Evolutionary conservation across 1,140 invertebrate species (phyloP), one percentile per base, ranked within the genome.

Genomic region (Thaumetopoea pityocampa): DNA sequence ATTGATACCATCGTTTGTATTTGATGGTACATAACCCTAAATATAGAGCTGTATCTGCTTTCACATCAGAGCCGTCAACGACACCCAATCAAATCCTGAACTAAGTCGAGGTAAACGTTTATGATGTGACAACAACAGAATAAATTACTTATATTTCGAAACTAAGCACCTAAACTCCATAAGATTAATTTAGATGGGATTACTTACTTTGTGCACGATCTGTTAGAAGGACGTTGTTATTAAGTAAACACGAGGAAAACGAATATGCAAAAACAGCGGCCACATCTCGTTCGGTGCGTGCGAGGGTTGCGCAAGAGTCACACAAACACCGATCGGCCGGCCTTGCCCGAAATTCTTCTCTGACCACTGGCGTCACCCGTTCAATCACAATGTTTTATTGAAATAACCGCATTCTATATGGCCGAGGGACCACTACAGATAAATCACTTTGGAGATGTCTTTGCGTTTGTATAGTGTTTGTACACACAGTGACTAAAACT

Each of bases 281-380:
- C 40, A 54, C 47, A 50, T 53, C 44, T 51, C 37, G 42, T n/a
- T 11, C 14, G 16, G 24, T 40, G 40, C 30, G 32, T 43, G 53
- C 27, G 53, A 48, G 32, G 50, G 48, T 80, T 80, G 52, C 68
- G 71, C 69, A 80, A 80, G 50, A 51, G 43, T 47, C 16, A 51
- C 62, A 51, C 51, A 70, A 62, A 65, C 71, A 73, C 70, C 60
- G 67, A 71, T 68, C 69, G 69, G 33, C 29, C 54, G 77, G 55
- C 77, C 77, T 81, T 77, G 72, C 73, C 72, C 72, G 74, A 71
- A 70, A 74, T 79, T 64, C 67, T 65, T 70, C 63, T 53, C 47
- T 38, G 49, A 58, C 40, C 43, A 40, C 44, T 42, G 55, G 51
- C 43, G 49, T 60, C 57, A 55, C 43, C 44, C 47, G 42, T 40